phyloP scores from a whole-genome alignment of 2,113 vertebrate genomes.

The Dipodomys ordii region DNA sequence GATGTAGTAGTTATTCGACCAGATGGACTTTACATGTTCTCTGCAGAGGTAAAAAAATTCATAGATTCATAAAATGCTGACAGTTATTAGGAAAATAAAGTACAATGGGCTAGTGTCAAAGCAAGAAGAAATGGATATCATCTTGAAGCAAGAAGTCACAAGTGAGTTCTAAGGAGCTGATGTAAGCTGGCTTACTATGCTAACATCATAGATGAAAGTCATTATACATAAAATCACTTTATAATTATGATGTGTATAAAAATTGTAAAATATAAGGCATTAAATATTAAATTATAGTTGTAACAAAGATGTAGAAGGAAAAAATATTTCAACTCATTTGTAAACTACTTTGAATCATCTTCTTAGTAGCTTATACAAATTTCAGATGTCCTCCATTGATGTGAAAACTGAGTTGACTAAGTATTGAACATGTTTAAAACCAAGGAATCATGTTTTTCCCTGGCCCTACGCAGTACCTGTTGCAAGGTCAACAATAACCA shows the following conservation, averaged over 20 bases:
- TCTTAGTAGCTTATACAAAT: neutral
- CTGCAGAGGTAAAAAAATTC: neutral
- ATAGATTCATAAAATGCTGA: neutral
- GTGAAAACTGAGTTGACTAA: slow-evolving; percentile 2
- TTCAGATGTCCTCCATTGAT: neutral
- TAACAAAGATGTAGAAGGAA: slow-evolving; percentile 23
- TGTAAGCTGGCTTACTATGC: neutral
- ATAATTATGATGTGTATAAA: neutral
- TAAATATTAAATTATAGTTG: neutral
- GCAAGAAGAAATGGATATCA: neutral
- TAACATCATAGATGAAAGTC: neutral
- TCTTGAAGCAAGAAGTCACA: neutral
- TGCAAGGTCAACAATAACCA: neutral
- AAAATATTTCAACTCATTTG: neutral
- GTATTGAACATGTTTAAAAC: slow-evolving; percentile 60
- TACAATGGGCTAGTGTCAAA: neutral
- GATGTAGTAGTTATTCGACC: neutral
- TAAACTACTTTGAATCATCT: slow-evolving; percentile 22
- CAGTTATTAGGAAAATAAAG: neutral
- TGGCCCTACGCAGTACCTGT: neutral
- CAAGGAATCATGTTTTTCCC: slow-evolving; percentile 39
- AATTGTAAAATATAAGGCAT: neutral
- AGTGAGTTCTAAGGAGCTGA: neutral
- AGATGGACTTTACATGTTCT: neutral
- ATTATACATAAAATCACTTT: neutral